A percentile compares a stretch with the other conserved stretches of the same genome.
phyloP scores from a whole-genome alignment of 2,113 vertebrate species.

The Thunnus thynnus region DNA sequence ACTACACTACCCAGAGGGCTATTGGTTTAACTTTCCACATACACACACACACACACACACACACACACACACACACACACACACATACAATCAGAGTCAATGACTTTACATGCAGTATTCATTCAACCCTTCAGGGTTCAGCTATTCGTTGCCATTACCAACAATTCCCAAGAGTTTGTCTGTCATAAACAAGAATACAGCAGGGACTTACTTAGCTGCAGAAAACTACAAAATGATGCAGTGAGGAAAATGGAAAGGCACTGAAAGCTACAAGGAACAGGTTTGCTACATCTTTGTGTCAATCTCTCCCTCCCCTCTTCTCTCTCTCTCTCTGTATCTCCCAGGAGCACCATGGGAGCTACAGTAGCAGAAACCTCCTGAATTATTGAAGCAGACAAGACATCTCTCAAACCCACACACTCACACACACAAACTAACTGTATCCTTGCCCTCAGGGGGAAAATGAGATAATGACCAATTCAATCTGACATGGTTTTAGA shows the following conservation, averaged over 20 bases:
- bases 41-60: background rate
- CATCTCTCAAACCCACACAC: conserved; percentile 64
- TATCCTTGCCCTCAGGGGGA: conserved; percentile 63
- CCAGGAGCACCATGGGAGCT: conserved; percentile 60
- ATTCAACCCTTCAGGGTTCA: conserved; percentile 25
- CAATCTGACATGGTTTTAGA: conserved; percentile 77
- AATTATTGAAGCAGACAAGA: conserved; percentile 83
- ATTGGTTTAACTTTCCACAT: conserved; percentile 37
- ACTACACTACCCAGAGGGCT: conserved; percentile 47
- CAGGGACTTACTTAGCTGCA: conserved; percentile 19
- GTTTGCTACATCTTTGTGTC: conserved; percentile 52
- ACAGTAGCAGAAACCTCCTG: conserved; percentile 71
- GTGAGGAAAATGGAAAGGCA: conserved; percentile 41
- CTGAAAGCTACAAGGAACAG: conserved; percentile 47
- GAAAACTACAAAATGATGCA: conserved; percentile 55
- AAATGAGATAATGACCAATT: conserved; percentile 80
- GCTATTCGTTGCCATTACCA: conserved; percentile 26
- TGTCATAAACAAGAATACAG: conserved; percentile 47
- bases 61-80: no score
- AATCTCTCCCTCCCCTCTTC: background rate
- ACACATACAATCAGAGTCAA: background rate
- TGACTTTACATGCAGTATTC: conserved; percentile 38
- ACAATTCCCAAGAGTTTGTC: conserved; percentile 42
- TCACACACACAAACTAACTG: conserved; percentile 61
- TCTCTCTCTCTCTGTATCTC: background rate